A percentile compares a stretch with the other conserved stretches of the same genome.
Evolutionary conservation across 2,797 vertebrate genomes (phyloP).

Genomic region (Lepidocolaptes lacrymiger): DNA sequence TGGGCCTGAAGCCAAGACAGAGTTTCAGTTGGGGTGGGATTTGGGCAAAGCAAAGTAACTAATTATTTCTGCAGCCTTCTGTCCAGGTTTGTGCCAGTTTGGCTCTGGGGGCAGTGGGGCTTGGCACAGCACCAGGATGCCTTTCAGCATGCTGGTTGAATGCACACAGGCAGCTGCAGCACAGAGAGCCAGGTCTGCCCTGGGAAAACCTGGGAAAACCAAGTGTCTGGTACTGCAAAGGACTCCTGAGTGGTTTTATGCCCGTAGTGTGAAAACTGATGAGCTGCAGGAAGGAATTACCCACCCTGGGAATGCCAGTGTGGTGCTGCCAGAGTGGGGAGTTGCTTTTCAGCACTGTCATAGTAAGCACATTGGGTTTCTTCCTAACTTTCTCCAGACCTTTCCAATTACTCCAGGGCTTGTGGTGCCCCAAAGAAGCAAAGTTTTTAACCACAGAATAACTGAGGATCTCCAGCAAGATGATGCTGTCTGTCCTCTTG

Average conservation of each 20-base stretch:
- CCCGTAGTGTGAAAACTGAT: background rate
- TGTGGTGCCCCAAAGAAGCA: background rate
- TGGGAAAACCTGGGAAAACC: background rate
- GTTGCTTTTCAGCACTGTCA: accelerated
- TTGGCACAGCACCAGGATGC: accelerated
- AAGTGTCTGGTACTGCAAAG: background rate
- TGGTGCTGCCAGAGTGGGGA: background rate
- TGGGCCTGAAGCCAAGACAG: background rate
- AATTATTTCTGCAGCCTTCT: background rate
- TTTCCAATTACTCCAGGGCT: background rate
- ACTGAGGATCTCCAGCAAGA: background rate
- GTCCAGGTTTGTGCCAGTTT: background rate
- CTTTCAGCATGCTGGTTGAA: background rate
- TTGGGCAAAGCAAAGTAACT: background rate
- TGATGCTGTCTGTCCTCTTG: background rate
- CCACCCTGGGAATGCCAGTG: background rate
- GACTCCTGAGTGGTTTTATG: background rate
- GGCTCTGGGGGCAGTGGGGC: background rate
- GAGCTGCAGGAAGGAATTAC: background rate
- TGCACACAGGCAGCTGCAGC: background rate
- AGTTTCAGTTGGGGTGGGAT: background rate
- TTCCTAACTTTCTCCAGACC: background rate
- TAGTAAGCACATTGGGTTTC: background rate
- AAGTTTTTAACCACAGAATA: background rate
- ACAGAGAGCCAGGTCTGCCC: background rate